Base-by-base conservation (phyloP, 1,140 invertebrate genomes). In the Neodiprion lecontei region DNA sequence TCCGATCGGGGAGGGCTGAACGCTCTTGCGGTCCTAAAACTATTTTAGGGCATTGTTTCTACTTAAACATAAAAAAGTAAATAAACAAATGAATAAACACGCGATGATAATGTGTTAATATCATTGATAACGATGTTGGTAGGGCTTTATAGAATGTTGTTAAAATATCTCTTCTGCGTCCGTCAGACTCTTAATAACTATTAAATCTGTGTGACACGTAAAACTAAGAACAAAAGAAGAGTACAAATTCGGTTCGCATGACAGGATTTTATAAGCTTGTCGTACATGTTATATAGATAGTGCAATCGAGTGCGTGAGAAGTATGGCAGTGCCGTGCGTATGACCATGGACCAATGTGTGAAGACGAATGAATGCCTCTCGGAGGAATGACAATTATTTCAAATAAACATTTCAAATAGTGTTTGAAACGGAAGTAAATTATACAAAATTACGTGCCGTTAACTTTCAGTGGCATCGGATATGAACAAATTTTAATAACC, bases 181-280 rank as follows among this genome's bases (percentile, higher is more conserved):
- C 53, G 53, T 61, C 53, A 61, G 53, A 61, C n/a, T 61, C 53
- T 61, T 61, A 61, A 40, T 40, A 40, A 1, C 28, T 40, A 40
- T 40, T 40, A 12, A 61, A 61, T 61, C 65, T 66, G 67, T 50
- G 61, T 48, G 61, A 72, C 48, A 47, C 23, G 48, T 47, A 73
- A 67, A 49, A 68, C n/a, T 82, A 81, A 11, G 8, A 77, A 78
- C 72, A 78, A 82, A 78, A 79, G 83, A 75, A 85, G 85, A 86
- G 86, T 87, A 87, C 86, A 87, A 87, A 87, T 87, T 87, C 84
- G 79, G 83, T 84, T 85, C 83, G 81, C 81, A 82, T 83, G 80
- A 85, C 80, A 83, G 81, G 79, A 85, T 84, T 87, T 85, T 4
- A 70, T 83, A 78, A 79, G 82, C 78, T 83, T 77, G 84, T 86